These are phyloP conservation scores for Ornithoptera alexandrae DNA, from an alignment of 2,888 invertebrate species.

Conservation along the genomic window DNA sequence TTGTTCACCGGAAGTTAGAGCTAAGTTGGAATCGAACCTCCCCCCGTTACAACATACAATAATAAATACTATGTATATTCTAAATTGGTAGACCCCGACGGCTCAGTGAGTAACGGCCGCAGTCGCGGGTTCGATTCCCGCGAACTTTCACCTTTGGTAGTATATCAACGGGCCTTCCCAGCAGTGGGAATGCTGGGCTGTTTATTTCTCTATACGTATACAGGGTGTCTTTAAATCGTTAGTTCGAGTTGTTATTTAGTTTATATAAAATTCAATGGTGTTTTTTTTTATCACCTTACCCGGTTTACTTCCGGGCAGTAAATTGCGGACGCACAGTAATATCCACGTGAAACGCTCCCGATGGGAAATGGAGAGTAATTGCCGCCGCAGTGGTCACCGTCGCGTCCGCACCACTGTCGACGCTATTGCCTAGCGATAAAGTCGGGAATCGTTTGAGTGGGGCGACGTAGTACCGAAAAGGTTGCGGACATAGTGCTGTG, in stretches of 20 bases:
- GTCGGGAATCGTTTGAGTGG: conserved; percentile 1
- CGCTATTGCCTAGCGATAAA: not conserved
- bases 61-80: too few relatives aligned
- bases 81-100: too few relatives aligned
- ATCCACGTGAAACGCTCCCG: conserved; percentile 20
- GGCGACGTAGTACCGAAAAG: not conserved
- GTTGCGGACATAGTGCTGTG: not conserved
- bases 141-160: too few relatives aligned
- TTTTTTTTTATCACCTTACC: conserved; percentile 1
- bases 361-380: conserved; percentile 28
- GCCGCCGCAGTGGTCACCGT: conserved; percentile 9
- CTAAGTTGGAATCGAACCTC: too few relatives aligned
- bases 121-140: too few relatives aligned
- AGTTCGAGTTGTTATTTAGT: not conserved
- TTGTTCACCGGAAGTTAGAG: too few relatives aligned
- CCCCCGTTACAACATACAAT: too few relatives aligned
- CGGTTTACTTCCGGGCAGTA: not conserved
- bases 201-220: too few relatives aligned
- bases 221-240: too few relatives aligned
- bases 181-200: too few relatives aligned
- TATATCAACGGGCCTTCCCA: too few relatives aligned
- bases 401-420: not conserved
- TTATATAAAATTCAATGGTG: not conserved
- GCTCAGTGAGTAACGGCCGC: too few relatives aligned
- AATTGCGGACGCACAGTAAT: conserved; percentile 16